A percentile compares a stretch with the other conserved stretches of the same genome.
Evolutionary conservation across 2,888 invertebrate genomes (phyloP).

Genomic region (Poecilobothrus nobilitatus): DNA sequence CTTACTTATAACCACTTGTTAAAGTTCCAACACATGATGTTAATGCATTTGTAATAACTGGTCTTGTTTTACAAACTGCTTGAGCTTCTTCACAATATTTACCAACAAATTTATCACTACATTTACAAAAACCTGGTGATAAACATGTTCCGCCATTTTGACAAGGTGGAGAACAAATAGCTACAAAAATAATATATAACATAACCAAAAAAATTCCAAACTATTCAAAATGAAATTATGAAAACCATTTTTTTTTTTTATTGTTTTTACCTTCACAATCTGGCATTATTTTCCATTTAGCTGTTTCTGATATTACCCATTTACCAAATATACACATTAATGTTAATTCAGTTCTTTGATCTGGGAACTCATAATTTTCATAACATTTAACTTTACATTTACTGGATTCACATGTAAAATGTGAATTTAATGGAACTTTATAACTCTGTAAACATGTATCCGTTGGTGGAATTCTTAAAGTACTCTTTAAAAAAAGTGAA

Average conservation of each 20-base stretch:
- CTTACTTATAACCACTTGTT: not conserved
- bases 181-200: slow-evolving; percentile 45
- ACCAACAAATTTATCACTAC: slow-evolving; percentile 63
- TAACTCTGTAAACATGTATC: not conserved
- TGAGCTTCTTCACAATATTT: slow-evolving; percentile 65
- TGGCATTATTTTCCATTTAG: slow-evolving; percentile 46
- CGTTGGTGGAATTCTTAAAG: not conserved
- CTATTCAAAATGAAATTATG: too few species aligned
- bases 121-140: slow-evolving; percentile 64
- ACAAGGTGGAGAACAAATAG: slow-evolving; percentile 65
- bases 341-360: slow-evolving; percentile 28
- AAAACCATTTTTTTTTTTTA: not conserved
- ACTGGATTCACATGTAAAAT: not conserved
- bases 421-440: not conserved
- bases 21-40: not conserved
- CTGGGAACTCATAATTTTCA: slow-evolving; percentile 31
- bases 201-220: too few species aligned
- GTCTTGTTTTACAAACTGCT: slow-evolving; percentile 59
- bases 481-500: not conserved
- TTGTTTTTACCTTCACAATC: slow-evolving; percentile 53
- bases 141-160: slow-evolving; percentile 74
- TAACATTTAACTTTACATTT: slow-evolving; percentile 33
- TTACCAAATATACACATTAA: slow-evolving; percentile 33
- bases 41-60: slow-evolving; percentile 49
- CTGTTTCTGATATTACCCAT: slow-evolving; percentile 36